phyloP scores from a whole-genome alignment of 1,140 invertebrate genomes.

The Lucilia cuprina region DNA sequence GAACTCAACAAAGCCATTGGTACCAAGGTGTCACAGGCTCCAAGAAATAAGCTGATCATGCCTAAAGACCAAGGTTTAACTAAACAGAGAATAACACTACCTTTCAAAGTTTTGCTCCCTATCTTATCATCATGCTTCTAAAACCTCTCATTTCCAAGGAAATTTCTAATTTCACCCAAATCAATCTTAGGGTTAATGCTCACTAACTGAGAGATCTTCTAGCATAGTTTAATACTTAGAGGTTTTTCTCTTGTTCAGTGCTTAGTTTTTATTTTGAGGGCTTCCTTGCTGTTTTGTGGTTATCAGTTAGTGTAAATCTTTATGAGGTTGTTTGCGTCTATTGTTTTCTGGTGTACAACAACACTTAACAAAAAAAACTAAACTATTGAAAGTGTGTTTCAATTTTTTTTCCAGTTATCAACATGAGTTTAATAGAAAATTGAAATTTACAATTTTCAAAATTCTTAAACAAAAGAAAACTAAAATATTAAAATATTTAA shows the following conservation, averaged over 20 bases:
- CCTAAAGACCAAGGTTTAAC: too few species aligned
- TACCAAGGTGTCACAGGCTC: too few species aligned
- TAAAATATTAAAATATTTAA: not conserved
- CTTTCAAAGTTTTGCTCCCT: too few species aligned
- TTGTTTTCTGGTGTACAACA: conserved; percentile 16
- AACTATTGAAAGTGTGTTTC: not conserved
- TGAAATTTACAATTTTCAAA: not conserved
- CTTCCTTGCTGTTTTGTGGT: conserved; percentile 24
- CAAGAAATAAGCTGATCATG: too few species aligned
- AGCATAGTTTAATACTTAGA: not conserved
- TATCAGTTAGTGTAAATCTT: conserved; percentile 27
- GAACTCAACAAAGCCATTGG: too few species aligned
- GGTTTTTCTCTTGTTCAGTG: not conserved
- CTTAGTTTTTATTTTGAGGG: not conserved
- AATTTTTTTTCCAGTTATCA: not conserved
- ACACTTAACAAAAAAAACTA: not conserved
- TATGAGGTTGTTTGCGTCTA: conserved; percentile 23
- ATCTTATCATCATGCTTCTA: too few species aligned
- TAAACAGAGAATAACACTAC: too few species aligned
- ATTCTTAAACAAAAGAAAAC: not conserved
- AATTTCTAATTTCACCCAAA: too few species aligned
- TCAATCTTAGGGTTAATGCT: not conserved
- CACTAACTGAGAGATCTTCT: not conserved
- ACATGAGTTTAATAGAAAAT: not conserved
- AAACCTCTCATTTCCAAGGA: too few species aligned